phyloP scores from a whole-genome alignment of 2,113 vertebrate genomes.

The Corythaeola cristata region DNA sequence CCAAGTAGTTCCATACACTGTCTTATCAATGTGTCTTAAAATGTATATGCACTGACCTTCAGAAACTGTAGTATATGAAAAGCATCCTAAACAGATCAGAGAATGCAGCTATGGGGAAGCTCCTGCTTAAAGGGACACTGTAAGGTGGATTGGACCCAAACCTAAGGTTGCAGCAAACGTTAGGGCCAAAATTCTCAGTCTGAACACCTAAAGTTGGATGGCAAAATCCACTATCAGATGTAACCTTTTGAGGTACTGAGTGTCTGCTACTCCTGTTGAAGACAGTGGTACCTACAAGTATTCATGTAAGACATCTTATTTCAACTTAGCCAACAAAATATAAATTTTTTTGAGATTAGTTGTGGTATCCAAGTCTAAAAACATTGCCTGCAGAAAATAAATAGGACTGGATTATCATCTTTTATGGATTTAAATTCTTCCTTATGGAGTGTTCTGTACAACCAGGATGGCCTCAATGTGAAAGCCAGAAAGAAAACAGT shows the following conservation, averaged over 20 bases:
- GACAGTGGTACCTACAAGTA: not conserved
- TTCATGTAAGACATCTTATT: not conserved
- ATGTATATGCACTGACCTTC: conserved; percentile 52
- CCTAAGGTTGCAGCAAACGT: not conserved
- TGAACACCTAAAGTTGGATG: not conserved
- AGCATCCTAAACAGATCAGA: conserved; percentile 21
- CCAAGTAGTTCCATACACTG: conserved; percentile 69
- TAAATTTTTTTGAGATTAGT: not conserved
- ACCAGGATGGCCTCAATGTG: not conserved
- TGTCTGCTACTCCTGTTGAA: not conserved
- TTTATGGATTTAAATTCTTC: not conserved
- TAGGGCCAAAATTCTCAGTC: not conserved
- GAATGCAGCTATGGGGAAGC: not conserved
- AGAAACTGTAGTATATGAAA: conserved; percentile 44
- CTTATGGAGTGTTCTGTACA: not conserved
- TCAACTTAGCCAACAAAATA: not conserved
- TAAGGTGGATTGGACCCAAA: not conserved
- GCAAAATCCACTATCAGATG: not conserved
- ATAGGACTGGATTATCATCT: not conserved
- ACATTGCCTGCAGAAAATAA: not conserved
- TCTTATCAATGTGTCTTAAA: conserved; percentile 65
- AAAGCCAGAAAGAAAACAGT: not conserved
- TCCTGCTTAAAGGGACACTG: not conserved
- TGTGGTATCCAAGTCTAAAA: not conserved
- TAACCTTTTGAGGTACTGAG: not conserved